Percentiles rank a stretch among this genome's conserved stretches.
phyloP scores from a whole-genome alignment of 1,140 invertebrate species.

The Megalonaias nervosa region DNA sequence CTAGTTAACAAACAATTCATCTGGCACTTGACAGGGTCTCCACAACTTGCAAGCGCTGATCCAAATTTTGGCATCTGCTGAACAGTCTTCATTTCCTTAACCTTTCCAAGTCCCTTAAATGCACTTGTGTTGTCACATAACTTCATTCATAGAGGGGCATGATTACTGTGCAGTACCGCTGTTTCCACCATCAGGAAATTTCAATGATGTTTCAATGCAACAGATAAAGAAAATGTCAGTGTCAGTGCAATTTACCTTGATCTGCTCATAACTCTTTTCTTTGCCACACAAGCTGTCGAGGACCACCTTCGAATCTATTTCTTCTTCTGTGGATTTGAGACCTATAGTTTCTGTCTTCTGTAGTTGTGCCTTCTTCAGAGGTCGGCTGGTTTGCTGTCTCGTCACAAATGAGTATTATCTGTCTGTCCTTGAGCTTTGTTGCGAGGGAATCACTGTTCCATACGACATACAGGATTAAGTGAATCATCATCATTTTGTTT shows the following conservation, averaged over 20 bases:
- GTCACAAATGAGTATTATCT: slow-evolving; percentile 28
- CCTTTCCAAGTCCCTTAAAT: not conserved
- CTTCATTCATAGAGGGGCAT: not conserved
- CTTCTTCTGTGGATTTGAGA: slow-evolving; percentile 27
- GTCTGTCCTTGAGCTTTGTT: not conserved
- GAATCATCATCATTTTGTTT: no score
- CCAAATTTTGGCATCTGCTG: not conserved
- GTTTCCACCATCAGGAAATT: not conserved
- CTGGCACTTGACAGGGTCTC: not conserved
- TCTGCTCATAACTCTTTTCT: slow-evolving; percentile 4
- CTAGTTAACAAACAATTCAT: slow-evolving; percentile 1
- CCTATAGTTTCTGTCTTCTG: not conserved
- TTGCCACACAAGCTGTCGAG: slow-evolving; percentile 8
- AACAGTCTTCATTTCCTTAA: not conserved
- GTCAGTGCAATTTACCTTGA: slow-evolving; percentile 26
- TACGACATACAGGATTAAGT: no score
- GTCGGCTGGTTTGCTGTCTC: slow-evolving; percentile 12
- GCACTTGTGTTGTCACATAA: not conserved
- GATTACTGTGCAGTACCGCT: not conserved
- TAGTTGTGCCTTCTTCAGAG: slow-evolving; percentile 7
- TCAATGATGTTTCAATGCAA: slow-evolving; percentile 28
- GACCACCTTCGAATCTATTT: slow-evolving; percentile 28
- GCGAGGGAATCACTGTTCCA: no score
- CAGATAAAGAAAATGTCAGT: slow-evolving; percentile 38
- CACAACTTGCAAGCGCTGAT: not conserved